Evolutionary conservation across 1,140 invertebrate genomes (phyloP), one percentile per base, ranked within the genome.

Genomic region (Cyrtorhinus lividipennis): DNA sequence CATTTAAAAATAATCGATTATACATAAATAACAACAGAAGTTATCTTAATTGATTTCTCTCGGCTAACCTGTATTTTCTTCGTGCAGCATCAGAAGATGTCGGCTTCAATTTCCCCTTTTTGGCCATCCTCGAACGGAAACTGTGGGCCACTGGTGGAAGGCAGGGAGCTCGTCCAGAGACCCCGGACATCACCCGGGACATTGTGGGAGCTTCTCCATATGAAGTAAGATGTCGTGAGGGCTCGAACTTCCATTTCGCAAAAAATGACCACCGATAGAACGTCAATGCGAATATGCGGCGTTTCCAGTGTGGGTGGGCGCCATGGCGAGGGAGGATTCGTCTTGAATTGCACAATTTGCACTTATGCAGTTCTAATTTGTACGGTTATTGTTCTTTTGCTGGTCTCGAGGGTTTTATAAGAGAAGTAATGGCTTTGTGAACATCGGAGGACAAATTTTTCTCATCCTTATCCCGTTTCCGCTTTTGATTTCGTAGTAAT

Each of bases 111-210:
- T 76, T 95, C 94, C 15, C 88, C 87, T 74, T 95, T 95, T 62
- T 90, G 87, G 71, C 92, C 93, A 69, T 94, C 90, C 72, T 96
- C 93, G 71, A 94, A 96, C 0, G 90, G 86, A 79, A 93, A 97
- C 70, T 92, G n/a, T 89, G 0, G 89, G 84, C 73, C 93, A 97
- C 69, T 95, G 90, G 74, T 93, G 92, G 71, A 88, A 89, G 0
- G 88, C 83, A 27, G 87, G 84, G 5, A 90, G 89, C 62, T 88
- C 80, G 68, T 94, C 90, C 44, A 95, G 74, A n/a, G n/a, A n/a
- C n/a, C n/a, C n/a, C n/a, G n/a, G n/a, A n/a, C n/a, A 64, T 86
- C 81, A 12, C 87, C 89, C 62, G 84, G 79, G 12, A 88, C 84
- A 67, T 85, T 86, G 73, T 98, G 93, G 68, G 90, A 83, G 0